phyloP scores from a whole-genome alignment of 2,888 invertebrate species.

The Cephus pulcher region DNA sequence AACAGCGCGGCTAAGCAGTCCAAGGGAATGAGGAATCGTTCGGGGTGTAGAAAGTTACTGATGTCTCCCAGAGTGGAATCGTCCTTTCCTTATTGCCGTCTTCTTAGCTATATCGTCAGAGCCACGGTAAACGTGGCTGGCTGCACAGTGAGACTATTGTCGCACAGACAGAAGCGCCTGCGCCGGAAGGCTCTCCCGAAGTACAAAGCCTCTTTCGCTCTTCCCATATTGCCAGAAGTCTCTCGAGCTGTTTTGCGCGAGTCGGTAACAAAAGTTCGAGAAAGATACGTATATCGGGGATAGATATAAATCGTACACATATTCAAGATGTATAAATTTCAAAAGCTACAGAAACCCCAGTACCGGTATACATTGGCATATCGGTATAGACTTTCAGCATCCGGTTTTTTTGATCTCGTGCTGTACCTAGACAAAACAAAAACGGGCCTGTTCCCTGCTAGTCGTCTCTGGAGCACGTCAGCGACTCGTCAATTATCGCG shows the following conservation, averaged over 20 bases:
- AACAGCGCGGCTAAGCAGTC: neutral
- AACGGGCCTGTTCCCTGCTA: neutral
- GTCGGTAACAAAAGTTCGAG: neutral
- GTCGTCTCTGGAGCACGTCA: slow-evolving; percentile 14
- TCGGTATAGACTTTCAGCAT: neutral
- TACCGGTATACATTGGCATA: neutral
- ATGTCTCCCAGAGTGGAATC: neutral
- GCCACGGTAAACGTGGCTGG: neutral
- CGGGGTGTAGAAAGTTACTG: neutral
- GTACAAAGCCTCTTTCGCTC: neutral
- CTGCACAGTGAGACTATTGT: neutral
- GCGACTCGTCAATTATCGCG: slow-evolving; percentile 3
- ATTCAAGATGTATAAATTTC: neutral
- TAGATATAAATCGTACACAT: neutral
- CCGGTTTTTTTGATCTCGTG: neutral
- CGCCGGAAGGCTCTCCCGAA: neutral
- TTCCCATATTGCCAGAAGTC: neutral
- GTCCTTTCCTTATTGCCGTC: neutral
- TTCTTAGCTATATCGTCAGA: neutral
- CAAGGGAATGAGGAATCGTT: neutral
- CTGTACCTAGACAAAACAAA: neutral
- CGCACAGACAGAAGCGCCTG: neutral
- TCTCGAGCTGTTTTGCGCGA: neutral
- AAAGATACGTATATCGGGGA: neutral
- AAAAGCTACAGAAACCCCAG: neutral